A percentile compares a stretch with the other conserved stretches of the same genome.
These are phyloP conservation scores for Coregonus suidteri DNA, from an alignment of 2,797 vertebrate species.

Conservation along the genomic window DNA sequence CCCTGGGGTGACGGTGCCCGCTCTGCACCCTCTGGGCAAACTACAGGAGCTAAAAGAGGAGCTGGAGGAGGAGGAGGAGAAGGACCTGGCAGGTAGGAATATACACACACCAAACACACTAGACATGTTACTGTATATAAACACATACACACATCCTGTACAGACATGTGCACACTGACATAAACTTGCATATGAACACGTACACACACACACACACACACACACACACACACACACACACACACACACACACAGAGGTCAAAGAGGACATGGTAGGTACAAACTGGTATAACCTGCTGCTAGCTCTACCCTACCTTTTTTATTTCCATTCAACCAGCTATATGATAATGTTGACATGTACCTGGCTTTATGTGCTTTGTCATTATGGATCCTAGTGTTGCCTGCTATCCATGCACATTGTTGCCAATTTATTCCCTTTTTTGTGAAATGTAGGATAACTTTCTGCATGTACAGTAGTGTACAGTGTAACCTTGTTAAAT, in stretches of 20 bases:
- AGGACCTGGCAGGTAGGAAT: constrained; percentile 65
- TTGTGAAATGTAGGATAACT: not conserved
- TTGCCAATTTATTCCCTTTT: not conserved
- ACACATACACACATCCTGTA: not conserved
- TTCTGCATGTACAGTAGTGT: not conserved
- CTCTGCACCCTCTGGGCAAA: constrained; percentile 80
- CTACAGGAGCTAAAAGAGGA: constrained; percentile 90
- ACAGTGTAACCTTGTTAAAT: not conserved
- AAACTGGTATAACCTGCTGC: not conserved
- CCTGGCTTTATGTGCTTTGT: not conserved
- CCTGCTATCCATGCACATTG: not conserved
- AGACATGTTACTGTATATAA: no score
- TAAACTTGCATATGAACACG: not conserved
- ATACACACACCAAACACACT: not conserved
- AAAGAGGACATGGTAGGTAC: not conserved
- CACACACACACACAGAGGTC: no score
- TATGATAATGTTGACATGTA: not conserved
- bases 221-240: not conserved
- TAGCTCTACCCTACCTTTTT: not conserved
- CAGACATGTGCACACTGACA: not conserved
- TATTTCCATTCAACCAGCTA: not conserved
- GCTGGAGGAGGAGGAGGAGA: constrained; percentile 85
- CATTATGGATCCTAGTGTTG: not conserved
- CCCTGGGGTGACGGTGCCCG: constrained; percentile 84
- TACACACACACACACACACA: not conserved